Percentiles rank a stretch among this genome's conserved stretches.
Conservation (phyloP, 2,797 vertebrate species). For the Alosa sapidissima region DNA sequence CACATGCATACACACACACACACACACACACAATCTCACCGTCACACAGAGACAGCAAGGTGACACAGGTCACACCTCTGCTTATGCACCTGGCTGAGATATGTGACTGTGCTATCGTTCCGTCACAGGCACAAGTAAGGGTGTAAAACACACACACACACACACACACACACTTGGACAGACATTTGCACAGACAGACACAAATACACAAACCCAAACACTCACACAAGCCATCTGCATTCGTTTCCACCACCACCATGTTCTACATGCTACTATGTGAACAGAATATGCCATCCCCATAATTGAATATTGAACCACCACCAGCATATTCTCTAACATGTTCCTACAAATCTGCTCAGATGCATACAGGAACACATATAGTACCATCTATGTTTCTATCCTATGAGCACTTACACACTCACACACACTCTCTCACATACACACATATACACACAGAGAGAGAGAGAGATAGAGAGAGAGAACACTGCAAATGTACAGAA, state of each 20-base stretch:
- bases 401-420: background rate
- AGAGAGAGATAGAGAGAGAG: too few relatives aligned
- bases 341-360: background rate
- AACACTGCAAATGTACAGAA: slow-evolving; percentile 13
- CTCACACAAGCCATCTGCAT: background rate
- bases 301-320: background rate
- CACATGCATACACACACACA: background rate
- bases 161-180: background rate
- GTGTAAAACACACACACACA: background rate
- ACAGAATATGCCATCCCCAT: background rate
- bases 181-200: background rate
- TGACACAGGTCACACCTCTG: slow-evolving; percentile 20
- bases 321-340: background rate
- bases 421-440: background rate
- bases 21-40: background rate
- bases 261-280: background rate
- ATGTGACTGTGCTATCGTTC: slow-evolving; percentile 1
- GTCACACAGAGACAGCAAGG: slow-evolving; percentile 16
- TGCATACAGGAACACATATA: background rate
- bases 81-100: slow-evolving; percentile 12
- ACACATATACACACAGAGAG: background rate
- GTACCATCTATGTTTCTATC: background rate
- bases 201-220: background rate
- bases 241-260: background rate
- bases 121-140: background rate